These are phyloP conservation scores for Matsumyia berberina DNA, from an alignment of 2,888 invertebrate species.

Conservation along the genomic window DNA sequence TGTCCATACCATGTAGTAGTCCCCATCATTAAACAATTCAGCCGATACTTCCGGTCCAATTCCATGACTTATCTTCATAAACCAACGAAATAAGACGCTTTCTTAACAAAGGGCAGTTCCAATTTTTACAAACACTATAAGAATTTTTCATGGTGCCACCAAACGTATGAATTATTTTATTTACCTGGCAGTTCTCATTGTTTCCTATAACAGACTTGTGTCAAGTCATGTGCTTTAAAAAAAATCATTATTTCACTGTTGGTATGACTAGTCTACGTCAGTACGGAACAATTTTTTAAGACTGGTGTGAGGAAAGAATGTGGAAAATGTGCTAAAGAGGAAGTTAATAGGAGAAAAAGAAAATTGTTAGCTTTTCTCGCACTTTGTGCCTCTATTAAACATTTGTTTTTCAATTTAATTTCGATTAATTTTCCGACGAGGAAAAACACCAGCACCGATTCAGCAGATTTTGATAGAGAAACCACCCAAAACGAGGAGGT, in stretches of 20 bases:
- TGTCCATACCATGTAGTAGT: too few relatives aligned
- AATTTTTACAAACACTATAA: too few relatives aligned
- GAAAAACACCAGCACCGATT: not conserved
- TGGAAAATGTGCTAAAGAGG: not conserved
- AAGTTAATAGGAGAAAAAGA: not conserved
- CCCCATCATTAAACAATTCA: too few relatives aligned
- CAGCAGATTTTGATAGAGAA: not conserved
- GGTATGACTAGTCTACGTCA: constrained; percentile 37
- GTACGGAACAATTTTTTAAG: constrained; percentile 14
- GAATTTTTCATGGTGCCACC: too few relatives aligned
- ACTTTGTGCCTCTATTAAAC: not conserved
- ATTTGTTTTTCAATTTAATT: not conserved
- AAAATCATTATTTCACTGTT: constrained; percentile 15
- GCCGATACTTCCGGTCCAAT: too few relatives aligned
- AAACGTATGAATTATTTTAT: too few relatives aligned
- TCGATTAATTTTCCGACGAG: not conserved
- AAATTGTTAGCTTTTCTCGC: not conserved
- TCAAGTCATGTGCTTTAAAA: constrained; percentile 24
- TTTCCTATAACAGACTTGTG: constrained; percentile 24
- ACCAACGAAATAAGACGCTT: too few relatives aligned
- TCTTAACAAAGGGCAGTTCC: too few relatives aligned
- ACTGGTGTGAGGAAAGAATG: not conserved
- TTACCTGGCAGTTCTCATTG: constrained; percentile 11
- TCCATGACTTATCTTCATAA: too few relatives aligned
- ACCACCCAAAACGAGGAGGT: constrained; percentile 34